Evolutionary conservation across 2,797 vertebrate genomes (phyloP).

Genomic region (Bradypus variegatus): DNA sequence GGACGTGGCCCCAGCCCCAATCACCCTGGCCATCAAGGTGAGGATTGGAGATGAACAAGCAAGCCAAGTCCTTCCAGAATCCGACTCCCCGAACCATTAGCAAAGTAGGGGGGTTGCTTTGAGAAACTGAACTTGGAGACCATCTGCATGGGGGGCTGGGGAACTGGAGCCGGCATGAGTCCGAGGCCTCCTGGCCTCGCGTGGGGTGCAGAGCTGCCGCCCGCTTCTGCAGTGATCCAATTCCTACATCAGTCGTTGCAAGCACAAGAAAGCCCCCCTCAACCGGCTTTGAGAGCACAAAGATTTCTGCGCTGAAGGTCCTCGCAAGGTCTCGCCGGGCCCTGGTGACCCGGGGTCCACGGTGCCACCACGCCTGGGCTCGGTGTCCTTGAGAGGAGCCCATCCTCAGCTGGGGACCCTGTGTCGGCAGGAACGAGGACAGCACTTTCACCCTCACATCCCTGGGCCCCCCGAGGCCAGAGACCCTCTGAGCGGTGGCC

Average conservation of each 20-base stretch:
- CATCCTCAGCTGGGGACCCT: background rate
- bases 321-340: too few species aligned
- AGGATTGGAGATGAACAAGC: background rate
- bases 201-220: too few species aligned
- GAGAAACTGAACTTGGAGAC: background rate
- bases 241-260: too few species aligned
- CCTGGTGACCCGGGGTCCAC: too few species aligned
- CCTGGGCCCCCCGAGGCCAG: background rate
- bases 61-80: background rate
- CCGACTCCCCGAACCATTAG: background rate
- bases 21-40: too few species aligned
- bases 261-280: background rate
- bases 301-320: background rate
- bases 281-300: background rate
- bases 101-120: background rate
- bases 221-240: background rate
- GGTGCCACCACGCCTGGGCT: rapidly evolving
- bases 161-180: too few species aligned
- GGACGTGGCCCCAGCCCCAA: too few species aligned
- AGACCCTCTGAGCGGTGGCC: rapidly evolving
- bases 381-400: background rate
- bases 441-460: background rate
- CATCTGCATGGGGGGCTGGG: background rate
- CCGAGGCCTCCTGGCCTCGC: too few species aligned
- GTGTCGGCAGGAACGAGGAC: too few species aligned